Percentiles rank a stretch among this genome's conserved stretches.
Evolutionary conservation across 30 jellyfish, hydroid and myxozoan genomes (phyloP).

Genomic region (Hydractinia symbiolongicarpus): DNA sequence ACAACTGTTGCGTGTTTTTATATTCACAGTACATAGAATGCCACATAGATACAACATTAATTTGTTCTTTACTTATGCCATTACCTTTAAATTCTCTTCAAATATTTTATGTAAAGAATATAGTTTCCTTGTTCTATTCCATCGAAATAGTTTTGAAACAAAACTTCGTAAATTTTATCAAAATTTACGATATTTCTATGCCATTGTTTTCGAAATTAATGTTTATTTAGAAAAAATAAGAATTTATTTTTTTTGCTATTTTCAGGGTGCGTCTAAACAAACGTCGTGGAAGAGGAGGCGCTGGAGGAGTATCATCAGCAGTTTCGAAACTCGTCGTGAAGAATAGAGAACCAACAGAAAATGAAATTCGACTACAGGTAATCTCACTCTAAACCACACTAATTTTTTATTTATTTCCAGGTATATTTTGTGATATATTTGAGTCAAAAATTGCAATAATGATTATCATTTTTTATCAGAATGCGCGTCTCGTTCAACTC

Average conservation of each 20-base stretch:
- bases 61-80: too few relatives aligned
- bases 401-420: neutral
- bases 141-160: too few relatives aligned
- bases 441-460: too few relatives aligned
- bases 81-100: too few relatives aligned
- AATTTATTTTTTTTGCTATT: neutral
- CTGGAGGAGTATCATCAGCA: conserved; percentile 96
- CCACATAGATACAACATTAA: too few relatives aligned
- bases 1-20: too few relatives aligned
- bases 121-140: too few relatives aligned
- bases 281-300: conserved; percentile 94
- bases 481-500: conserved; percentile 81
- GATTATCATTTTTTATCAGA: conserved; percentile 24
- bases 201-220: neutral
- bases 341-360: conserved; percentile 91
- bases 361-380: conserved; percentile 85
- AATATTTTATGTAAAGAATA: too few relatives aligned
- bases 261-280: conserved; percentile 84
- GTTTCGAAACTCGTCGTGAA: conserved; percentile 86
- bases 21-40: too few relatives aligned
- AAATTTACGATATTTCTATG: too few relatives aligned
- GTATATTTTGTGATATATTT: too few relatives aligned
- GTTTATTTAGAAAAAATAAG: neutral
- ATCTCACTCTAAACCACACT: neutral
- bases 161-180: too few relatives aligned